These are phyloP conservation scores for Archaeoteleia sp. DNA, from an alignment of 2,888 invertebrate genomes.

Conservation along the genomic window DNA sequence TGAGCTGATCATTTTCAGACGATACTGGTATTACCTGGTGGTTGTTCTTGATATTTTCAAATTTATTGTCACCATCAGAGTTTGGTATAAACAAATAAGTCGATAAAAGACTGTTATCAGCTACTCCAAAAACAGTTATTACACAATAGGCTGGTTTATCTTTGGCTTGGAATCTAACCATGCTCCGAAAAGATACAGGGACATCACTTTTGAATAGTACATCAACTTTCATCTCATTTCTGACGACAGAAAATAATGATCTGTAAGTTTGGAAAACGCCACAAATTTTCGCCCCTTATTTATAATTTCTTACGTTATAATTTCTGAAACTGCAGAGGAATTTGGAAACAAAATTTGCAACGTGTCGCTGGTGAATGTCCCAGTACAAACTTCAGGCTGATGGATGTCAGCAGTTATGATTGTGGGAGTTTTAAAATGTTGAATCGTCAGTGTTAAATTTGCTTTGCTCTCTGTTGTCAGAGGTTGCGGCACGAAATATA, in stretches of 20 bases:
- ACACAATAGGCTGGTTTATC: constrained; percentile 29
- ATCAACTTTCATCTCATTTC: constrained; percentile 38
- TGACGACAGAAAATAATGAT: too few relatives aligned
- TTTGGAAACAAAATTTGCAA: constrained; percentile 52
- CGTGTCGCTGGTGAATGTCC: constrained; percentile 43
- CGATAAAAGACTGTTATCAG: constrained; percentile 69
- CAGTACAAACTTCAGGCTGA: constrained; percentile 40
- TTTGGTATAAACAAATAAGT: constrained; percentile 55
- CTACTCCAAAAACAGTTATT: constrained; percentile 58
- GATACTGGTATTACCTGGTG: too few relatives aligned
- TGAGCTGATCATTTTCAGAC: too few relatives aligned
- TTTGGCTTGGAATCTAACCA: constrained; percentile 55
- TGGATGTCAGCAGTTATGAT: constrained; percentile 47
- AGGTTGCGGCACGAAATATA: constrained; percentile 69
- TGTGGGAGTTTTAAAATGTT: constrained; percentile 44
- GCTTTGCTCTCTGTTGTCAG: constrained; percentile 57
- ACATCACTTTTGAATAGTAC: constrained; percentile 49
- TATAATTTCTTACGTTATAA: constrained; percentile 33
- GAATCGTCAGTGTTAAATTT: constrained; percentile 54
- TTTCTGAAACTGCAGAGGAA: constrained; percentile 29
- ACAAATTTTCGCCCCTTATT: neutral
- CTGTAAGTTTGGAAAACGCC: too few relatives aligned
- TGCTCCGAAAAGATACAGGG: constrained; percentile 55
- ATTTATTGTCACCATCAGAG: neutral
- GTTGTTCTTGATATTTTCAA: too few relatives aligned